Base-by-base conservation (phyloP, 1,140 invertebrate genomes). In the Saccostrea glomerata region DNA sequence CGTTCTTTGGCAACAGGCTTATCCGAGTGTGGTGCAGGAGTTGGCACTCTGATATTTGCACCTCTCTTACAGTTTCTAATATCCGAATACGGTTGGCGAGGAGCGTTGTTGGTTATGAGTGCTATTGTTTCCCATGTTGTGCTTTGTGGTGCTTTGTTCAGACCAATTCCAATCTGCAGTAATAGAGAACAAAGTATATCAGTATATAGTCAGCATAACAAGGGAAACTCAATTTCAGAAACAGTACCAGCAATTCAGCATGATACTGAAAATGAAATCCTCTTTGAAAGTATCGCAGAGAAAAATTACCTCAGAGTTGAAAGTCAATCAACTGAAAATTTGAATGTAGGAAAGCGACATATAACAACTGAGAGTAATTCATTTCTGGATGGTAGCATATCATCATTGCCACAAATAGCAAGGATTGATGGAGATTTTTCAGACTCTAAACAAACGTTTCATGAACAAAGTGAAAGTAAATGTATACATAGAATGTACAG, bases 1-100 rank as follows among this genome's bases (percentile, higher is more conserved):
- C 95, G 98, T 86, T 97, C 98, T 0, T 94, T 99, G 60, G 98
- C 98, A 0, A 98, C 98, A 0, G 98, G 98, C n/a, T 97, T 99
- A 66, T 97, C 98, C 5, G 94, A 95, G 23, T 94, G 93, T 90
- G 95, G 95, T 11, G 92, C 93, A 36, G 95, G 95, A 11, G 91
- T 95, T 40, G 95, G 95, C n/a, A 94, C 94, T 0, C 92, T 94
- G 54, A 92, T 93, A 6, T 93, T 95, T 85, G 93, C 94, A 13
- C 93, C 94, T 20, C 89, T 95, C 0, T 91, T 92, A 20, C 91
- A 94, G 77, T 91, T 89, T 83, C 88, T 95, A 9, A 92, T 94
- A 13, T 84, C 91, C 4, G 73, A 88, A 17, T 95, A 94, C 86
- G 93, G 93, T 2, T 94, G 94, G 93, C 85, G 92, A 86, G 94